Percentiles rank a stretch among this genome's conserved stretches.
These are phyloP conservation scores for Spodoptera litura DNA, from an alignment of 1,140 invertebrate species.

Conservation along the genomic window DNA sequence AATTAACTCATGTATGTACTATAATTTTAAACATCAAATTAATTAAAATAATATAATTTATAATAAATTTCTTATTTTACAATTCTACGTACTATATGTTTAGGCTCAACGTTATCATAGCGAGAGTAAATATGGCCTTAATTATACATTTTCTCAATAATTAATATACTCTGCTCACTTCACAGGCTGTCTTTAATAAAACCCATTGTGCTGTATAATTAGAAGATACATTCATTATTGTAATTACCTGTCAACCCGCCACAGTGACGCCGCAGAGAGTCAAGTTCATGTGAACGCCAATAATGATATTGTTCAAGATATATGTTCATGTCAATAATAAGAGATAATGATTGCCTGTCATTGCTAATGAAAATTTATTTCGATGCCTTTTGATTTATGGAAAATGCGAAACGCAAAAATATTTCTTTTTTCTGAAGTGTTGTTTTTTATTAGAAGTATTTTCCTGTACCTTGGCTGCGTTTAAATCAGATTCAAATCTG, in stretches of 20 bases:
- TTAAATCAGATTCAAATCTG: no score
- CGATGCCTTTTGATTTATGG: no score
- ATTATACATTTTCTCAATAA: slow-evolving; percentile 42
- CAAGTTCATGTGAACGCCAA: background rate
- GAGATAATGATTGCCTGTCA: background rate
- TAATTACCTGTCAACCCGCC: slow-evolving; percentile 53
- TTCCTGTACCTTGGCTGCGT: no score
- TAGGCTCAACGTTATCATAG: background rate
- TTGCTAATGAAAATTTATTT: background rate
- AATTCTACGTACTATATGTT: no score
- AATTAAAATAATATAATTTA: no score
- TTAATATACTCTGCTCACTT: slow-evolving; percentile 50
- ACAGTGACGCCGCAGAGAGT: slow-evolving; percentile 1
- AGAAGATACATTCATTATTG: slow-evolving; percentile 51
- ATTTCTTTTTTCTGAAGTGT: no score
- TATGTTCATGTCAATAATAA: no score
- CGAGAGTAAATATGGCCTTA: slow-evolving; percentile 22
- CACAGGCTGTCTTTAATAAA: slow-evolving; percentile 51
- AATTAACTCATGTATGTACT: no score
- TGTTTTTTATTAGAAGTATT: no score
- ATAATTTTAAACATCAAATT: no score
- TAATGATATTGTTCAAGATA: background rate
- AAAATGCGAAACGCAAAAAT: no score
- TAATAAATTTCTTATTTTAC: no score
- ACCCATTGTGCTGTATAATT: slow-evolving; percentile 58